These are phyloP conservation scores for Hyperoodon ampullatus DNA, from an alignment of 2,113 vertebrate genomes.

Conservation along the genomic window DNA sequence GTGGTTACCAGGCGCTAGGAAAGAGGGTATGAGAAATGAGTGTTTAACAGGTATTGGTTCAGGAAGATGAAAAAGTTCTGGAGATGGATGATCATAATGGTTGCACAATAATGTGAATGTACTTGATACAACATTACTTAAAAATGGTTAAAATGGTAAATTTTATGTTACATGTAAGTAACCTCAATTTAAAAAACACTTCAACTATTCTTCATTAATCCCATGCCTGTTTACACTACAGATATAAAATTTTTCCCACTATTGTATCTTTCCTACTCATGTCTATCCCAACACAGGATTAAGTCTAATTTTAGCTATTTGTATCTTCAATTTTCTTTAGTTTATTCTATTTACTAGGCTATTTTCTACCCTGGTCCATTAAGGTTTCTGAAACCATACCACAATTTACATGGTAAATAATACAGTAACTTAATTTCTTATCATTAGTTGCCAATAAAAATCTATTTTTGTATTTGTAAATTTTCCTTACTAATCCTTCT, in stretches of 20 bases:
- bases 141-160: background rate
- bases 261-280: background rate
- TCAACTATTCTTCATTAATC: background rate
- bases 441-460: background rate
- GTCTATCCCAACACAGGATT: background rate
- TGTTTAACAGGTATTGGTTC: background rate
- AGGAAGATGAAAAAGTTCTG: background rate
- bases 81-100: background rate
- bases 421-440: background rate
- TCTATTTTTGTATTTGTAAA: background rate
- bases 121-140: background rate
- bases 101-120: background rate
- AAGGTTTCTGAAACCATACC: background rate
- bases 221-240: background rate
- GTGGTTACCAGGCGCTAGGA: background rate
- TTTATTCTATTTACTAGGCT: background rate
- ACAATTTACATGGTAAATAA: background rate
- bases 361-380: background rate
- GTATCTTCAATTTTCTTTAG: background rate
- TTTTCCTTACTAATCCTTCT: background rate
- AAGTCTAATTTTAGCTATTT: background rate
- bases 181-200: background rate
- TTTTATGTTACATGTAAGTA: background rate
- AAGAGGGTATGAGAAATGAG: background rate
- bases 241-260: background rate